Evolutionary conservation across 1,140 invertebrate species (phyloP).

Genomic region (Potamilus streckersoni): DNA sequence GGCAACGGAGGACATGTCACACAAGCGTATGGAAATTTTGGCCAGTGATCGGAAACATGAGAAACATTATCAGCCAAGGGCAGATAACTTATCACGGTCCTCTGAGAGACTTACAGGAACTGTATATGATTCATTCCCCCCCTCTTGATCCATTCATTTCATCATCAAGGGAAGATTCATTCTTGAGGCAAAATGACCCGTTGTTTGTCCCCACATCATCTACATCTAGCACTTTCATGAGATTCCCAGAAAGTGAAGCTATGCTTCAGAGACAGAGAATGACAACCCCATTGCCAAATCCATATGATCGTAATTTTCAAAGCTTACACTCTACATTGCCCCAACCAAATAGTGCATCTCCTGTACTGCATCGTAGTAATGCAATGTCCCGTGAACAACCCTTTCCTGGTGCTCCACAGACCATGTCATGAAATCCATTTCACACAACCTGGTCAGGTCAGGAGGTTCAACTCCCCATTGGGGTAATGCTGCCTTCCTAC

Average conservation of each 20-base stretch:
- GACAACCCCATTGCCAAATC: constrained; percentile 51
- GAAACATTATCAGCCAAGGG: constrained; percentile 30
- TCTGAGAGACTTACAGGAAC: constrained; percentile 43
- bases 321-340: constrained; percentile 46
- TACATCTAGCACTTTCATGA: constrained; percentile 41
- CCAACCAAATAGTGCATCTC: constrained; percentile 42
- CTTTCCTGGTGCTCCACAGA: constrained; percentile 41
- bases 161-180: constrained; percentile 29
- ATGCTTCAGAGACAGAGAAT: constrained; percentile 56
- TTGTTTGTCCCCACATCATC: constrained; percentile 42
- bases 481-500: constrained; percentile 56
- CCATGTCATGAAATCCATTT: constrained; percentile 59
- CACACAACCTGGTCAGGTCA: constrained; percentile 58
- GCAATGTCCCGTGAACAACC: neutral
- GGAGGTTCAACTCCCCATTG: constrained; percentile 54
- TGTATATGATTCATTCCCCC: constrained; percentile 31
- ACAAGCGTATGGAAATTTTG: constrained; percentile 56
- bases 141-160: constrained; percentile 37
- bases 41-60: constrained; percentile 46
- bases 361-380: constrained; percentile 40
- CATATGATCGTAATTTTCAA: constrained; percentile 51
- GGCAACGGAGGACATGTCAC: constrained; percentile 42
- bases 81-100: constrained; percentile 32
- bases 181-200: constrained; percentile 36
- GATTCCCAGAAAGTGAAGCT: constrained; percentile 54